Conservation (phyloP, 2,113 vertebrate genomes). For the Centropus bengalensis region DNA sequence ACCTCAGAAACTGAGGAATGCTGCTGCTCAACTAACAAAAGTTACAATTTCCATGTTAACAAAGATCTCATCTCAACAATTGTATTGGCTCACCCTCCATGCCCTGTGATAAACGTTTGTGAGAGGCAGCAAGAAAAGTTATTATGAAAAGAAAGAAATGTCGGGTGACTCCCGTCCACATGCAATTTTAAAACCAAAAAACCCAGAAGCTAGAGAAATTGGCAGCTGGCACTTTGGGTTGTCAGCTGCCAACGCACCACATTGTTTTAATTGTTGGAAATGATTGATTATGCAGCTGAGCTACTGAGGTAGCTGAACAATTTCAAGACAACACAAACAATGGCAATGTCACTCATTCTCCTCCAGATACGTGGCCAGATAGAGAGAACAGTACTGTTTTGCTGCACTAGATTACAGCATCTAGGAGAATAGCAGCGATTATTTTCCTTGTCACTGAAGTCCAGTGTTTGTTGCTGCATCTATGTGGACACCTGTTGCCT, state of each 20-base stretch:
- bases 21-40: background rate
- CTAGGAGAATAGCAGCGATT: background rate
- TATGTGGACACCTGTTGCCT: background rate
- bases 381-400: background rate
- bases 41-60: background rate
- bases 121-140: background rate
- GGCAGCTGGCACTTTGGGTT: constrained; percentile 2
- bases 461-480: background rate
- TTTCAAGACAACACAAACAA: background rate
- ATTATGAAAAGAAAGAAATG: background rate
- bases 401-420: background rate
- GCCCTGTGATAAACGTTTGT: background rate
- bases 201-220: background rate
- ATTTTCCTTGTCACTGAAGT: background rate
- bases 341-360: background rate
- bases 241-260: background rate
- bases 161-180: background rate
- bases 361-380: background rate
- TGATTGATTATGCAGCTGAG: constrained; percentile 41
- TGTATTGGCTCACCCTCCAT: background rate
- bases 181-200: background rate
- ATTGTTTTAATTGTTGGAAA: constrained; percentile 16
- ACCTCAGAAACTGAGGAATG: background rate
- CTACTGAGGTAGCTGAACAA: background rate
- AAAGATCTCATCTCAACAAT: background rate